Conservation (phyloP, 92 coral and sea anemone genomes). For the Isaurus tuberculatus region DNA sequence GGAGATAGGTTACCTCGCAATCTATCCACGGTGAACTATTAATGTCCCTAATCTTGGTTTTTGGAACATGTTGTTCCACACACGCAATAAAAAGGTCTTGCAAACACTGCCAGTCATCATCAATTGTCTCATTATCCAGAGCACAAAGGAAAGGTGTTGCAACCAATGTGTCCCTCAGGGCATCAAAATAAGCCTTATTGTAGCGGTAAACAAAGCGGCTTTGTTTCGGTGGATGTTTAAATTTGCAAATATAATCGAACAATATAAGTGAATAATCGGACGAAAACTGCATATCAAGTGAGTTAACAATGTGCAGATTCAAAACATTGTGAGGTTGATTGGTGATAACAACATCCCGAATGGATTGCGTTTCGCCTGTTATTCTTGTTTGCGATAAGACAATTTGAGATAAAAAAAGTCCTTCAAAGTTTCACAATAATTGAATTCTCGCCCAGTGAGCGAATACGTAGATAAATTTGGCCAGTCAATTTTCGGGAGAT, state of each 20-base stretch:
- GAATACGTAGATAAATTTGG: slow-evolving; percentile 22
- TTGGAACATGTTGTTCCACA: slow-evolving; percentile 45
- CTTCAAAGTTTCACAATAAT: slow-evolving; percentile 19
- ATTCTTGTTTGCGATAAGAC: slow-evolving; percentile 12
- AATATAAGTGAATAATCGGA: slow-evolving; percentile 33
- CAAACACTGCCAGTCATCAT: slow-evolving; percentile 42
- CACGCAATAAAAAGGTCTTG: neutral
- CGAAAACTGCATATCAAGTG: slow-evolving; percentile 44
- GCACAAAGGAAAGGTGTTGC: slow-evolving; percentile 34
- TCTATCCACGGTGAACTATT: slow-evolving; percentile 52
- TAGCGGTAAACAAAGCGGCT: slow-evolving; percentile 18
- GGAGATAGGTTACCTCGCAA: slow-evolving; percentile 37
- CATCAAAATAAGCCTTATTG: slow-evolving; percentile 48
- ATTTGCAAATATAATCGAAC: slow-evolving; percentile 38
- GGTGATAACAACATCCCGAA: slow-evolving; percentile 38
- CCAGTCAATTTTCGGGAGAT: slow-evolving; percentile 16
- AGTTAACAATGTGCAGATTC: slow-evolving; percentile 41
- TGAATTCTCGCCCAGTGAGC: neutral
- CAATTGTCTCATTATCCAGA: slow-evolving; percentile 31
- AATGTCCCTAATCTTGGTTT: slow-evolving; percentile 41
- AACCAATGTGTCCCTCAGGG: slow-evolving; percentile 34
- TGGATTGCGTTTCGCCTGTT: slow-evolving; percentile 24
- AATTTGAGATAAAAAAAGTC: slow-evolving; percentile 21
- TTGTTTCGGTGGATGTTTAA: slow-evolving; percentile 35
- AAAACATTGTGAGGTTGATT: slow-evolving; percentile 29